Evolutionary conservation across 2,888 invertebrate species (phyloP).

Genomic region (Gortyna flavago): DNA sequence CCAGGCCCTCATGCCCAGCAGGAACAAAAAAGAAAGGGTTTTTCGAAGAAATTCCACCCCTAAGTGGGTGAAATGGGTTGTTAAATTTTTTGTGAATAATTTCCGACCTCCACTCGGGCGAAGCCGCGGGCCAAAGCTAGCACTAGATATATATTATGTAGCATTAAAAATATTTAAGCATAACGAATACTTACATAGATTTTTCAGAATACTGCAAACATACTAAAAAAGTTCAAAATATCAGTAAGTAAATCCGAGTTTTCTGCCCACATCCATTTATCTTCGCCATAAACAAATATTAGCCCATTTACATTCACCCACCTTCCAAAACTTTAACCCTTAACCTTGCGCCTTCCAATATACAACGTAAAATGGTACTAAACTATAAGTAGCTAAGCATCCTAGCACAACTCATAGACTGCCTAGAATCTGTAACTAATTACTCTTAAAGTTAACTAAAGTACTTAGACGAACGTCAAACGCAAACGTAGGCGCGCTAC

Average conservation of each 20-base stretch:
- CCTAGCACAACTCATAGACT: slow-evolving; percentile 11
- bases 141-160: too few relatives aligned
- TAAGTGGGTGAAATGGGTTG: too few relatives aligned
- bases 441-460: slow-evolving; percentile 43
- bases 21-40: too few relatives aligned
- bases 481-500: slow-evolving; percentile 30
- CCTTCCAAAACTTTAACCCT: not conserved
- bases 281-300: not conserved
- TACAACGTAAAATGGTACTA: slow-evolving; percentile 20
- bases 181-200: not conserved
- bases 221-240: not conserved
- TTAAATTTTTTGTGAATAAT: too few relatives aligned
- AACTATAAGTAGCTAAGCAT: not conserved
- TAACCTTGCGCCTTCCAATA: not conserved
- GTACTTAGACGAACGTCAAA: slow-evolving; percentile 51
- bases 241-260: not conserved
- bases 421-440: slow-evolving; percentile 54
- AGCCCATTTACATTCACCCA: not conserved
- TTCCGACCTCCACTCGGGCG: too few relatives aligned
- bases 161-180: not conserved
- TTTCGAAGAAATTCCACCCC: too few relatives aligned
- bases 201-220: not conserved
- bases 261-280: not conserved
- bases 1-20: too few relatives aligned
- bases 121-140: too few relatives aligned